Evolutionary conservation across 2,797 vertebrate genomes (phyloP).

Genomic region (Sebastes ruberrimus): DNA sequence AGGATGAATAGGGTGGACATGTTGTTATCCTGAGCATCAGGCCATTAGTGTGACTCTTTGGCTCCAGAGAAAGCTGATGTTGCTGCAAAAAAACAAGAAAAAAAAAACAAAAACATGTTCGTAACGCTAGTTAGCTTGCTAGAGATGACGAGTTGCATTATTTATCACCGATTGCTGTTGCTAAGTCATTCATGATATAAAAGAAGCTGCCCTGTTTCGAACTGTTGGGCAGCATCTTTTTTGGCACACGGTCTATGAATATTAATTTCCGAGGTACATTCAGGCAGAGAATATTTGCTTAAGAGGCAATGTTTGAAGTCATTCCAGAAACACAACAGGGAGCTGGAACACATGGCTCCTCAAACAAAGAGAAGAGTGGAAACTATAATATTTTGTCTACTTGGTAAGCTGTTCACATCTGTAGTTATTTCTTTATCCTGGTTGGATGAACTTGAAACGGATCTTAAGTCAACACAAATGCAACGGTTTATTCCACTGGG

Average conservation of each 20-base stretch:
- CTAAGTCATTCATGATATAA: slow-evolving; percentile 9
- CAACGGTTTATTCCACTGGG: slow-evolving; percentile 48
- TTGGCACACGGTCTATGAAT: slow-evolving; percentile 41
- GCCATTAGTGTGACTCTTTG: slow-evolving; percentile 4
- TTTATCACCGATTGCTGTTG: slow-evolving; percentile 15
- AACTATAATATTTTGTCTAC: slow-evolving; percentile 47
- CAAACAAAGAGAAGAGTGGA: slow-evolving; percentile 60
- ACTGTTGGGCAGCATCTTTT: slow-evolving; percentile 30
- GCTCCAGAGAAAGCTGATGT: not conserved
- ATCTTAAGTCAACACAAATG: slow-evolving; percentile 65
- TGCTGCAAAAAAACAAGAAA: not conserved
- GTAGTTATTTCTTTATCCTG: slow-evolving; percentile 63
- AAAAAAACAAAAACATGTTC: not conserved
- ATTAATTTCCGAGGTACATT: slow-evolving; percentile 58
- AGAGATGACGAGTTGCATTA: not conserved
- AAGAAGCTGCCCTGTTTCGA: slow-evolving; percentile 22
- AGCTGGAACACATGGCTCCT: slow-evolving; percentile 56
- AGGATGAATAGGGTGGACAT: slow-evolving; percentile 13
- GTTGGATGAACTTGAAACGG: slow-evolving; percentile 66
- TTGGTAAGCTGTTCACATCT: slow-evolving; percentile 56
- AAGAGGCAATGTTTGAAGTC: slow-evolving; percentile 72
- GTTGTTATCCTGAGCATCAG: slow-evolving; percentile 15
- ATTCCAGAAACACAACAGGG: slow-evolving; percentile 70
- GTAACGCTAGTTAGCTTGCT: not conserved
- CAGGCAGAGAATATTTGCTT: slow-evolving; percentile 51